Percentiles rank a stretch among this genome's conserved stretches.
Evolutionary conservation across 1,140 invertebrate species (phyloP).

Genomic region (Pachyrhynchus sulphureomaculatus): DNA sequence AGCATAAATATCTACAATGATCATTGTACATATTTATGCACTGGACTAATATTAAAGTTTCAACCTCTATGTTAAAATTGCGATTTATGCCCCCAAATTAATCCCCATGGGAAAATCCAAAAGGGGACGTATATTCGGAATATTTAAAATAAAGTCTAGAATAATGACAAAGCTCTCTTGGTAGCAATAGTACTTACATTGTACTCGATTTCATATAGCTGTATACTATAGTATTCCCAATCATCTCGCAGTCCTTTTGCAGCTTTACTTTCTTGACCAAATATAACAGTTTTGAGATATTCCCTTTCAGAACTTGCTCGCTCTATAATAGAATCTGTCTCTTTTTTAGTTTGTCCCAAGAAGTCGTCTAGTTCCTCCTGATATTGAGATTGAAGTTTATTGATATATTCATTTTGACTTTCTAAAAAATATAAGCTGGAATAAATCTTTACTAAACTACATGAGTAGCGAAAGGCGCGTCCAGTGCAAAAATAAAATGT

Average conservation of each 20-base stretch:
- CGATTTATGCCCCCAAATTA: too few relatives aligned
- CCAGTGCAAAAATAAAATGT: too few relatives aligned
- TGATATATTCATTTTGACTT: conserved; percentile 39
- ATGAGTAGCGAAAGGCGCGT: too few relatives aligned
- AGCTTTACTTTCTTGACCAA: conserved; percentile 37
- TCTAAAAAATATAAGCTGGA: conserved; percentile 27
- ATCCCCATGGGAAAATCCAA: too few relatives aligned
- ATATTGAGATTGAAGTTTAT: conserved; percentile 40
- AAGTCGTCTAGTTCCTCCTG: conserved; percentile 37
- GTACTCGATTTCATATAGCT: conserved; percentile 36
- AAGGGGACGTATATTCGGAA: too few relatives aligned
- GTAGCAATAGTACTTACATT: conserved; percentile 34
- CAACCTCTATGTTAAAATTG: too few relatives aligned
- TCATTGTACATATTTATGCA: too few relatives aligned
- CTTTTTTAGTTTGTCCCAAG: conserved; percentile 26
- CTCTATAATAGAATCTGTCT: conserved; percentile 18
- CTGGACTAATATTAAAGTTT: too few relatives aligned
- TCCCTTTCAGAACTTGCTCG: conserved; percentile 25
- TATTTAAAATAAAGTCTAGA: too few relatives aligned
- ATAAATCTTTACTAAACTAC: too few relatives aligned
- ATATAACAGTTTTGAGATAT: conserved; percentile 44
- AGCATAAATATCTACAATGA: too few relatives aligned
- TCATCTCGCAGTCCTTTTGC: conserved; percentile 24
- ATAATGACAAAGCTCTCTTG: too few relatives aligned
- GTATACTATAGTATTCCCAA: conserved; percentile 40